phyloP scores from a whole-genome alignment of 1,140 invertebrate genomes.

The Eriocheir sinensis region DNA sequence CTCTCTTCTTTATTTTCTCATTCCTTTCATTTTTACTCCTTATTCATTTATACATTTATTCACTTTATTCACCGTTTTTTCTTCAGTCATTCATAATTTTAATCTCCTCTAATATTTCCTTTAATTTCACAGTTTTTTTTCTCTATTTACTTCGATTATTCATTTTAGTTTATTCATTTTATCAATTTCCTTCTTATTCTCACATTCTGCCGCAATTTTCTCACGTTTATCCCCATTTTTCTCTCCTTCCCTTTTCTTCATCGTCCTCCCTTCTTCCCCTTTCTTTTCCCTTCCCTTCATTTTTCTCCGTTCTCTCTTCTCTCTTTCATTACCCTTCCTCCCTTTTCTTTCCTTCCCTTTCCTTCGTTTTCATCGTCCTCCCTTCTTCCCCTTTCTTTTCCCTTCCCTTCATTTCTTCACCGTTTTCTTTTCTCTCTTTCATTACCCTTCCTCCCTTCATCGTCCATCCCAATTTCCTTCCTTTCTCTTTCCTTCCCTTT shows the following conservation, averaged over 20 bases:
- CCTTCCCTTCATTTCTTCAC: not conserved
- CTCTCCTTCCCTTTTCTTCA: conserved; percentile 22
- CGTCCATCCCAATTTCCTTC: not conserved
- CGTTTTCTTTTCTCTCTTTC: not conserved
- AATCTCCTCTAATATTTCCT: no score
- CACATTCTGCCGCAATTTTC: no score
- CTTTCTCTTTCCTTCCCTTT: not conserved
- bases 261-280: not conserved
- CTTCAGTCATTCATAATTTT: no score
- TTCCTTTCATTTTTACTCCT: no score
- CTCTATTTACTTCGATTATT: no score
- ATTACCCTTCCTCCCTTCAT: not conserved
- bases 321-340: not conserved
- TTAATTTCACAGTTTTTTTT: no score
- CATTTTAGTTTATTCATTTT: no score
- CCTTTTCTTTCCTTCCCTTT: not conserved
- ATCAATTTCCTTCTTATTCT: no score
- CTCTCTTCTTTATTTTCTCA: no score
- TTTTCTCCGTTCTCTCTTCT: conserved; percentile 4
- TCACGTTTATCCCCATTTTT: not conserved
- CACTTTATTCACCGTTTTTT: no score
- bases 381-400: not conserved
- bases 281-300: not conserved
- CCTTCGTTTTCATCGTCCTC: not conserved
- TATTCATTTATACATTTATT: no score